Percentiles rank a stretch among this genome's conserved stretches.
Conservation (phyloP, 2,113 vertebrate species). For the Pungitius pungitius region DNA sequence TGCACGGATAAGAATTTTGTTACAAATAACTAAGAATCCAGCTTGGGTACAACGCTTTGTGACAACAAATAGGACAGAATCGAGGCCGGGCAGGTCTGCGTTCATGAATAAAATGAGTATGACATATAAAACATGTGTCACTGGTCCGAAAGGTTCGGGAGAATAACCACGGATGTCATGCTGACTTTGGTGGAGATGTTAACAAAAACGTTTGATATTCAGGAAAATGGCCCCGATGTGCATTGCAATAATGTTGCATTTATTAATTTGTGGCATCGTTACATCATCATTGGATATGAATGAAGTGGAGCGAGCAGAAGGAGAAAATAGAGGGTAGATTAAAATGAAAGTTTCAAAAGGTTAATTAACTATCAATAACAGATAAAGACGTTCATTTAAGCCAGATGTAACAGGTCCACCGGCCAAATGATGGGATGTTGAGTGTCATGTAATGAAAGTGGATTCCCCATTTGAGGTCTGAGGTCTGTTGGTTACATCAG, state of each 20-base stretch:
- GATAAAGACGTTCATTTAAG: conserved; percentile 14
- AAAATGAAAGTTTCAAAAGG: conserved; percentile 22
- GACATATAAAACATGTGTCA: neutral
- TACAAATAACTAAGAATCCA: neutral
- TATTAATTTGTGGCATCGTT: neutral
- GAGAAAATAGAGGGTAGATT: neutral
- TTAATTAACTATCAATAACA: conserved; percentile 40
- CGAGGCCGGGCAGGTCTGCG: neutral
- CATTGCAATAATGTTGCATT: neutral
- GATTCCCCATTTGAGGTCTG: conserved; percentile 9
- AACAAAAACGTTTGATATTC: neutral
- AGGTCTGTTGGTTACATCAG: conserved; percentile 40
- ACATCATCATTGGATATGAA: neutral
- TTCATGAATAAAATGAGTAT: conserved; percentile 7
- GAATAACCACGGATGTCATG: neutral
- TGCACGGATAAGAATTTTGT: neutral
- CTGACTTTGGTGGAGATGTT: neutral
- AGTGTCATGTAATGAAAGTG: conserved; percentile 14
- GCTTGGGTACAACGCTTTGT: neutral
- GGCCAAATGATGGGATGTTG: neutral
- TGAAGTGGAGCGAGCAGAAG: neutral
- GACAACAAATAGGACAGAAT: neutral
- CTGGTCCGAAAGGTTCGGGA: neutral
- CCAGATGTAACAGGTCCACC: conserved; percentile 10
- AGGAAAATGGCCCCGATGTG: neutral